Evolutionary conservation across 2,113 vertebrate genomes (phyloP).

Genomic region (Labrus mixtus): DNA sequence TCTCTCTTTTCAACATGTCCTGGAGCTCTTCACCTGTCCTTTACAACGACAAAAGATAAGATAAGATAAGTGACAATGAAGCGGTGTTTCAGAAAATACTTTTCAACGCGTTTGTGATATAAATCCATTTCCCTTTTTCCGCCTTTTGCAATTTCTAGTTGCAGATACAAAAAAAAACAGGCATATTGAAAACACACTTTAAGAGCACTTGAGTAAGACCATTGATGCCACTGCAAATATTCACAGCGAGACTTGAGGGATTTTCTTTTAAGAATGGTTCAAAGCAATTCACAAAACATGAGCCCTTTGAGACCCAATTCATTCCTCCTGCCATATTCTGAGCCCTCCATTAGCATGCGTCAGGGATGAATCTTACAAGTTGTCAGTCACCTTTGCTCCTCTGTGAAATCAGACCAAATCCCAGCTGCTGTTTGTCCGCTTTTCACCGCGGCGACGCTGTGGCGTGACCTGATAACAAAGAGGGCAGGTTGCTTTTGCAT

Average conservation of each 20-base stretch:
- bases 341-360: slow-evolving; percentile 63
- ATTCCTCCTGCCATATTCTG: slow-evolving; percentile 52
- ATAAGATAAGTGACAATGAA: too few species aligned
- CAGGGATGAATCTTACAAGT: slow-evolving; percentile 48
- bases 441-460: slow-evolving; percentile 6
- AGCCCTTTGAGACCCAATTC: slow-evolving; percentile 58
- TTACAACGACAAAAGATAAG: too few species aligned
- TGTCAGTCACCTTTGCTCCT: slow-evolving; percentile 71
- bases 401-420: slow-evolving; percentile 68
- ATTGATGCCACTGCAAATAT: slow-evolving; percentile 58
- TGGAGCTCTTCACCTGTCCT: too few species aligned
- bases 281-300: slow-evolving; percentile 54
- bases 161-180: slow-evolving; percentile 52
- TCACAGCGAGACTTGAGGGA: slow-evolving; percentile 59
- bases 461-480: slow-evolving; percentile 45
- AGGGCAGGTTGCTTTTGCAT: slow-evolving; percentile 4
- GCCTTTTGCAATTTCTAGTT: slow-evolving; percentile 13
- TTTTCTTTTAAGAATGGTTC: slow-evolving; percentile 70
- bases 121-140: not conserved
- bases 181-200: slow-evolving; percentile 15
- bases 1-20: too few species aligned
- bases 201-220: slow-evolving; percentile 41
- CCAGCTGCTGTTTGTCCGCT: slow-evolving; percentile 48
- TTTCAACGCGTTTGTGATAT: too few species aligned
- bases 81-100: too few species aligned